Percentiles rank a stretch among this genome's conserved stretches.
These are phyloP conservation scores for Uloborus plumipes DNA, from an alignment of 2,888 invertebrate species.

Conservation along the genomic window DNA sequence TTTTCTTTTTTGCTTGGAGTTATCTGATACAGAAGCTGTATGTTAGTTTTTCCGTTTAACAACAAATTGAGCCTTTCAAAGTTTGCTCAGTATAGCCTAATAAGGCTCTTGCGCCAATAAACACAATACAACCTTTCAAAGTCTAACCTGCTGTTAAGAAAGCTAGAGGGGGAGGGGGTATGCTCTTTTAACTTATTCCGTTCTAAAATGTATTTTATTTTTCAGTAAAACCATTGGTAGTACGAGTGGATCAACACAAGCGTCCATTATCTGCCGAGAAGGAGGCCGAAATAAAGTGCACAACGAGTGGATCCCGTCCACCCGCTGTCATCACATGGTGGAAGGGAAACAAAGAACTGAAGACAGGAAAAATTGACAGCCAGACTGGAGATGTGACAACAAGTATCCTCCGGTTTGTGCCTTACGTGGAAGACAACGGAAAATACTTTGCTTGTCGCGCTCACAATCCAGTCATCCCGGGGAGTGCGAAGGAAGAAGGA, in stretches of 20 bases:
- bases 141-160: too few species aligned
- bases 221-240: constrained; percentile 84
- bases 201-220: not conserved
- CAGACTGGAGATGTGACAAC: constrained; percentile 61
- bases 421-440: constrained; percentile 67
- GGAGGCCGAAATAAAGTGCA: constrained; percentile 85
- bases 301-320: constrained; percentile 86
- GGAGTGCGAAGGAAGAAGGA: constrained; percentile 66
- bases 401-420: constrained; percentile 65
- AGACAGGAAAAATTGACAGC: constrained; percentile 51
- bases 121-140: too few species aligned
- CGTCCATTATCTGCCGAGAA: constrained; percentile 87
- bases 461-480: constrained; percentile 67
- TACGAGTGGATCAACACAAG: constrained; percentile 84
- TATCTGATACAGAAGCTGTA: too few species aligned
- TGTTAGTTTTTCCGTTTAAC: too few species aligned
- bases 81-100: too few species aligned
- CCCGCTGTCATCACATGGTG: constrained; percentile 89
- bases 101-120: too few species aligned
- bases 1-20: too few species aligned
- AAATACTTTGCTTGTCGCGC: constrained; percentile 74
- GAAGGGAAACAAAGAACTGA: constrained; percentile 75
- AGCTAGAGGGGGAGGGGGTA: too few species aligned
- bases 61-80: too few species aligned
- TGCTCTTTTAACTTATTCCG: too few species aligned